Evolutionary conservation across 2,797 vertebrate genomes (phyloP), one percentile per base, ranked within the genome.

Genomic region (Hyperoplus immaculatus): DNA sequence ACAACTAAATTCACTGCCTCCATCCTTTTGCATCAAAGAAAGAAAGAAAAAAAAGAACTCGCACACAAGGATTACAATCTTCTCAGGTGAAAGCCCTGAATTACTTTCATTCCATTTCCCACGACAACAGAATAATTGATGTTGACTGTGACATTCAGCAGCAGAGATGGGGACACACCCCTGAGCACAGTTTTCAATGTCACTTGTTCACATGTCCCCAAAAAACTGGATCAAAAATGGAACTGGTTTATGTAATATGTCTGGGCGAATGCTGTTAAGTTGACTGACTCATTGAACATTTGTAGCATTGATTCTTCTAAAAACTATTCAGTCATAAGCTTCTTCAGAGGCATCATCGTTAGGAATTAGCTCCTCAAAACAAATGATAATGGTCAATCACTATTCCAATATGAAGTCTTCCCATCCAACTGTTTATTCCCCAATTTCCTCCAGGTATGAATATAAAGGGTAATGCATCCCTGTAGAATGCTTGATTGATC

Each of bases 1-100:
- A 89, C 61, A 75, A 82, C 79, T 66, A 46, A 69, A 82, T 63
- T 50, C 68, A 71, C 36, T 2, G 11, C 42, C 53, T 75, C 47
- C 57, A 78, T 80, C 41, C 36, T 63, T 72, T 63, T 61, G 49
- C n/a, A 69, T 68, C 3, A 16, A 7, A 4, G 16, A 16, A 49
- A 21, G 43, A 58, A 49, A 55, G 9, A 18, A 18, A 49, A 21
- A 46, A 58, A 49, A 55, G 9, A 12, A 53, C n/a, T 21, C 41
- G 8, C 41, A 61, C 4, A 0, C 41, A 1, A 16, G 41, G 49
- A 74, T 69, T 49, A 56, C 15, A 14, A n/a, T 75, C 18, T 59
- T 38, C 15, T 57, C 54, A 16, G 54, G 49, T 79, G 66, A 60
- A 73, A 74, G 46, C 42, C 21, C 69, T 60, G 55, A 18, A 7